Percentiles rank a stretch among this genome's conserved stretches.
These are phyloP conservation scores for Lycodopsis pacificus DNA, from an alignment of 2,797 vertebrate genomes.

Conservation along the genomic window DNA sequence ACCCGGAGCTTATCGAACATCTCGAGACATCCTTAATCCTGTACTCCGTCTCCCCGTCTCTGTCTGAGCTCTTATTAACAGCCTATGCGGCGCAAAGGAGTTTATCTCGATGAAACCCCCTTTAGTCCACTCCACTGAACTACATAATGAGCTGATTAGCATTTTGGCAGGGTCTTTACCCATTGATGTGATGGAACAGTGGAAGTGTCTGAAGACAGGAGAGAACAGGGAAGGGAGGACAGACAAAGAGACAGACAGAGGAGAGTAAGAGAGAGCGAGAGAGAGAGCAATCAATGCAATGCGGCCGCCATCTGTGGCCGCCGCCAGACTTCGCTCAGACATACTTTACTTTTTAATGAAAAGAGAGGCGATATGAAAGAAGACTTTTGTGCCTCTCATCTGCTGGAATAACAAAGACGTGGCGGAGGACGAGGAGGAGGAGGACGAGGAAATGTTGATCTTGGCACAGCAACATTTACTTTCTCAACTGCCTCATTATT, in stretches of 20 bases:
- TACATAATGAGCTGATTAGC: constrained; percentile 80
- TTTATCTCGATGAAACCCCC: constrained; percentile 66
- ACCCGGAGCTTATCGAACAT: constrained; percentile 50
- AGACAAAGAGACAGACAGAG: constrained; percentile 20
- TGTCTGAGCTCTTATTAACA: constrained; percentile 50
- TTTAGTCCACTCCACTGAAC: constrained; percentile 59
- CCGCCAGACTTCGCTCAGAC: constrained; percentile 52
- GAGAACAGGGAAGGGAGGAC: neutral
- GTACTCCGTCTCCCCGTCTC: constrained; percentile 16
- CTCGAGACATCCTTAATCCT: constrained; percentile 40
- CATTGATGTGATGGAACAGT: constrained; percentile 62
- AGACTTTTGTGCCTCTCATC: constrained; percentile 36
- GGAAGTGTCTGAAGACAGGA: constrained; percentile 31
- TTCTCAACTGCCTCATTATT: constrained; percentile 18
- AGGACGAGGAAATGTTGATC: constrained; percentile 15
- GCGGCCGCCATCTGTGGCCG: constrained; percentile 47
- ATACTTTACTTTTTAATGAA: constrained; percentile 66
- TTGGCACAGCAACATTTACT: constrained; percentile 39
- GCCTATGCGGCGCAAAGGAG: constrained; percentile 13
- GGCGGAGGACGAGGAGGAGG: constrained; percentile 13
- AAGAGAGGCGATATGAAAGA: constrained; percentile 40
- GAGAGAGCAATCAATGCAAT: constrained; percentile 50
- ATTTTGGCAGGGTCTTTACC: constrained; percentile 68
- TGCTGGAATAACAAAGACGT: constrained; percentile 56
- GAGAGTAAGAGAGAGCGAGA: neutral